Percentiles rank a stretch among this genome's conserved stretches.
These are phyloP conservation scores for Uromys caudimaculatus DNA, from an alignment of 2,797 vertebrate species.

Conservation along the genomic window DNA sequence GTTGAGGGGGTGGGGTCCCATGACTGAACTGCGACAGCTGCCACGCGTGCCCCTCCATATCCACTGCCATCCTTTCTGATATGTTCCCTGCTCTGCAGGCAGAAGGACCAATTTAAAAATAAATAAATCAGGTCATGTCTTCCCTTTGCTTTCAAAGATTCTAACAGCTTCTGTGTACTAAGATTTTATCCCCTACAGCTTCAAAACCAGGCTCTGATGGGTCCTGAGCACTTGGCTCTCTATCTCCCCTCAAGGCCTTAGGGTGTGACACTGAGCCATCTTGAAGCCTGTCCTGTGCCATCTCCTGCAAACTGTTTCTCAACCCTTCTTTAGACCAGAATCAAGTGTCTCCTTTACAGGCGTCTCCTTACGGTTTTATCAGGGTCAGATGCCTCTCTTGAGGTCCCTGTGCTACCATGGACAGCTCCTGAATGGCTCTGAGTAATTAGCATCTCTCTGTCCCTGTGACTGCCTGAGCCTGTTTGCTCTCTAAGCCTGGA, in stretches of 20 bases:
- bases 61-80: background rate
- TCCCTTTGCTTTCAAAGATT: conserved; percentile 21
- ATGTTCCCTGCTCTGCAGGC: conserved; percentile 7
- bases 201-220: background rate
- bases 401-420: background rate
- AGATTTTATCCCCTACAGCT: background rate
- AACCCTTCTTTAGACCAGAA: background rate
- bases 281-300: background rate
- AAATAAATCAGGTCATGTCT: conserved; percentile 64
- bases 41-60: background rate
- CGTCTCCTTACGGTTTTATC: background rate
- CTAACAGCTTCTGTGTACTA: background rate
- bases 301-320: background rate
- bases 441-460: background rate
- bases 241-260: background rate
- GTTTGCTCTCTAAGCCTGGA: background rate
- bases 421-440: background rate
- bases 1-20: background rate
- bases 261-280: background rate
- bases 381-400: background rate
- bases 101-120: conserved; percentile 53
- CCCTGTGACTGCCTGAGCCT: background rate
- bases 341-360: background rate
- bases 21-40: background rate
- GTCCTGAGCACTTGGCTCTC: background rate